Evolutionary conservation across 2,797 vertebrate genomes (phyloP).

Genomic region (Chelon labrosus): DNA sequence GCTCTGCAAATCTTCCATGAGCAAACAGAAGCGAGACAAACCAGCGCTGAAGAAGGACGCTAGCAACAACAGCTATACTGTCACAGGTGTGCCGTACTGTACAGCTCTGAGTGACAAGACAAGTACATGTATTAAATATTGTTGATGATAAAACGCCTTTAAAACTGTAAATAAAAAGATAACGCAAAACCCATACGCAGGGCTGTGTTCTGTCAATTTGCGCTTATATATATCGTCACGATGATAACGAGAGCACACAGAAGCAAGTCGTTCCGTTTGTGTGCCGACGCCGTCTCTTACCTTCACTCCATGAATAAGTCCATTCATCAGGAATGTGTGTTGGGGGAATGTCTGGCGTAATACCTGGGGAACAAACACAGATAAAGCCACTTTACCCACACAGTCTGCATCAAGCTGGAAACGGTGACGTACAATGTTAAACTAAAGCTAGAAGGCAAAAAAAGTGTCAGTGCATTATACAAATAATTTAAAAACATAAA

Average conservation of each 20-base stretch:
- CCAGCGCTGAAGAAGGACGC: not conserved
- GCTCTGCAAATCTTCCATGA: slow-evolving; percentile 24
- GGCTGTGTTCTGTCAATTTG: not conserved
- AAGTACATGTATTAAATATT: not conserved
- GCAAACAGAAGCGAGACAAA: slow-evolving; percentile 16
- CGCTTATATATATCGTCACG: not conserved
- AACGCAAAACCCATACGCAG: not conserved
- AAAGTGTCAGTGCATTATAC: not conserved
- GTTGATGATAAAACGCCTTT: no score
- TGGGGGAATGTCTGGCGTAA: slow-evolving; percentile 93
- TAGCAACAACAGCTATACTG: not conserved
- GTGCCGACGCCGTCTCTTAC: slow-evolving; percentile 71
- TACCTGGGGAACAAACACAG: slow-evolving; percentile 81
- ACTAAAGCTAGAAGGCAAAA: not conserved
- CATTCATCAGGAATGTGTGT: slow-evolving; percentile 96
- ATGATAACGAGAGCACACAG: not conserved
- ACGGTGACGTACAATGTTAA: not conserved
- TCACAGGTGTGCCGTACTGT: not conserved
- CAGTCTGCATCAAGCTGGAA: not conserved
- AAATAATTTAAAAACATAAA: not conserved
- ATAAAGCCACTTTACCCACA: slow-evolving; percentile 34
- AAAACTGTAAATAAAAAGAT: not conserved
- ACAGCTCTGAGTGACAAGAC: not conserved
- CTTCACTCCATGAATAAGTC: slow-evolving; percentile 94
- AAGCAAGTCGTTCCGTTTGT: not conserved